Percentiles rank a stretch among this genome's conserved stretches.
phyloP scores from a whole-genome alignment of 2,113 vertebrate genomes.

The Rousettus leschenaultii region DNA sequence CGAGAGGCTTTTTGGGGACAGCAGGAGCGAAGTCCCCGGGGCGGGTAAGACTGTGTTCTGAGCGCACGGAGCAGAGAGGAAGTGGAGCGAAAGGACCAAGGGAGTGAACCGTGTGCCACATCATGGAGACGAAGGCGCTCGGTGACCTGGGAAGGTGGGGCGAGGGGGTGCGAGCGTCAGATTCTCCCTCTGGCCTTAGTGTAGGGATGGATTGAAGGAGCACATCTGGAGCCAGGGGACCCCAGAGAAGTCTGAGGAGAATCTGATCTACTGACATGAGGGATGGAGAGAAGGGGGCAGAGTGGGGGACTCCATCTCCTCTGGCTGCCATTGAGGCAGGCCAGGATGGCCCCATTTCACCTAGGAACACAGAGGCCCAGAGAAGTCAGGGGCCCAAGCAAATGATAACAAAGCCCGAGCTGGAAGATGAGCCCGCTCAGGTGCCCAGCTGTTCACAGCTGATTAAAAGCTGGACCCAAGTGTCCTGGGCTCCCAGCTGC shows the following conservation, averaged over 20 bases:
- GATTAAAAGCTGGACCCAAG: neutral
- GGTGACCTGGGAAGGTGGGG: fast-evolving
- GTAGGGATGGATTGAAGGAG: neutral
- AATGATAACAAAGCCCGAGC: fast-evolving
- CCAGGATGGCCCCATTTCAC: neutral
- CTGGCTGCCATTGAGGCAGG: neutral
- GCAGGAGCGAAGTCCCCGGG: neutral
- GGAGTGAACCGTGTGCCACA: fast-evolving
- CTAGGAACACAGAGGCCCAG: fast-evolving
- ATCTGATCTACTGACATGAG: fast-evolving
- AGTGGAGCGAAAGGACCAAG: fast-evolving
- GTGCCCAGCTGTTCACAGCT: neutral
- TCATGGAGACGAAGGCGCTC: neutral
- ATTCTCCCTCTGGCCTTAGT: neutral
- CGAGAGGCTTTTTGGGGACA: neutral
- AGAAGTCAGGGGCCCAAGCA: neutral
- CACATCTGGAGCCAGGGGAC: no score
- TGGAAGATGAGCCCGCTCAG: neutral
- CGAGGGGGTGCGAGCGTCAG: no score
- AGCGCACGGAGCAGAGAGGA: neutral
- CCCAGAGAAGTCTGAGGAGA: neutral
- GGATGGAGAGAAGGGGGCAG: fast-evolving
- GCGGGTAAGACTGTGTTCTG: neutral
- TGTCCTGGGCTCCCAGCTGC: neutral
- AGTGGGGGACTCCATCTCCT: neutral